Evolutionary conservation across 2,113 vertebrate species (phyloP).

Genomic region (Speoplatyrhinus poulsoni): DNA sequence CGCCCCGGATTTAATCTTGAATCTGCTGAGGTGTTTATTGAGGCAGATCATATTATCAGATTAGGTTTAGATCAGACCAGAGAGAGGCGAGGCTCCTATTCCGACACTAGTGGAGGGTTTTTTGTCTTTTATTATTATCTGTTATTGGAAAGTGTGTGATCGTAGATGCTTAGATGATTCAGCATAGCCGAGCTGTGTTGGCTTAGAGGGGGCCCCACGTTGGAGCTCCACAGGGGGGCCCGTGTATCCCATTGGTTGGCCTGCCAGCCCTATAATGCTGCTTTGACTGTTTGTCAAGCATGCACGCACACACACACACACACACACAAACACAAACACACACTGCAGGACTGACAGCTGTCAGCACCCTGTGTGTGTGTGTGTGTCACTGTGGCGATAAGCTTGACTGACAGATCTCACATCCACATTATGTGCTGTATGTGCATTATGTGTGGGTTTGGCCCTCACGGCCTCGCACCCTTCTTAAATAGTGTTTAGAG

Average conservation of each 20-base stretch:
- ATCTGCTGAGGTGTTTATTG: too few species aligned
- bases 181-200: neutral
- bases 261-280: conserved; percentile 79
- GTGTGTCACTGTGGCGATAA: conserved; percentile 36
- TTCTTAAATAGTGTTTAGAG: conserved; percentile 59
- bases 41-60: too few species aligned
- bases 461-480: conserved; percentile 14
- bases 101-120: too few species aligned
- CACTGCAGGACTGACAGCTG: conserved; percentile 52
- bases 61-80: too few species aligned
- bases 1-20: too few species aligned
- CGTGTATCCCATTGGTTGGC: conserved; percentile 81
- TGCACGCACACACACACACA: conserved; percentile 6
- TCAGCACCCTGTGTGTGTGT: conserved; percentile 16
- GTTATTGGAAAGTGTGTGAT: too few species aligned
- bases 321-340: neutral
- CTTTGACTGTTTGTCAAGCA: conserved; percentile 81
- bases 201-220: conserved; percentile 30
- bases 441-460: conserved; percentile 2
- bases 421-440: neutral
- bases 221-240: conserved; percentile 53
- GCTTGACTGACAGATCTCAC: conserved; percentile 50
- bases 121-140: too few species aligned
- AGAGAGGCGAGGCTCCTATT: too few species aligned
- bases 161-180: too few species aligned